Evolutionary conservation across 2,888 invertebrate species (phyloP), one percentile per base, ranked within the genome.

Genomic region (Cheilosia soror): DNA sequence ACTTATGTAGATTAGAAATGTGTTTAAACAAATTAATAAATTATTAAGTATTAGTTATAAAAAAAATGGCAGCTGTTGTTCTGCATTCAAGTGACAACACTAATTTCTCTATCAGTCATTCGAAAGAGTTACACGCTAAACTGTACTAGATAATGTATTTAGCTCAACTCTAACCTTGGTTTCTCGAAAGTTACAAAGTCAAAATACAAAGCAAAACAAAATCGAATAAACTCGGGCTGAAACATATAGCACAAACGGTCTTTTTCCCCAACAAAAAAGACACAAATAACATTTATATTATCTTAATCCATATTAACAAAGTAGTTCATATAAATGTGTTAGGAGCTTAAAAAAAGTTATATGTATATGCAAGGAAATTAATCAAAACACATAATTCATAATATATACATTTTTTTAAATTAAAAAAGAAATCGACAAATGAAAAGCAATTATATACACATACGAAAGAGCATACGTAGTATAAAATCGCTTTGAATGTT

Each of bases 151-250:
- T 33, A 27, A 66, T 66, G 49, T 40, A 78, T 55, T 72, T 27
- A 65, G 49, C 72, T 57, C 37, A 78, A 73, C 58, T 63, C 44
- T 15, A 37, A 73, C 51, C 53, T 84, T 84, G 84, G 84, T 84
- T 84, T 84, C 84, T 75, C 53, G 66, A 84, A 60, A 27, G 53
- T 75, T 47, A 76, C 73, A 80, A 65, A 77, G 33, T 53, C 27
- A 33, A 37, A 62, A 49, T 72, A 44, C 68, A 75, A 81, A 62
- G 13, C 20, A 47, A 40, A 58, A 53, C 57, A 13, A 55, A 79
- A 79, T 79, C 78, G 79, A 84, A 84, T 75, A 25, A 84, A 76
- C 79, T 80, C 84, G 80, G 80, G 79, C 80, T 84, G 69, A 84
- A 84, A 80, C 79, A 79, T 69, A 83, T 60, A 84, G 84, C 84